Evolutionary conservation across 2,888 invertebrate species (phyloP).

Genomic region (Celastrina argiolus): DNA sequence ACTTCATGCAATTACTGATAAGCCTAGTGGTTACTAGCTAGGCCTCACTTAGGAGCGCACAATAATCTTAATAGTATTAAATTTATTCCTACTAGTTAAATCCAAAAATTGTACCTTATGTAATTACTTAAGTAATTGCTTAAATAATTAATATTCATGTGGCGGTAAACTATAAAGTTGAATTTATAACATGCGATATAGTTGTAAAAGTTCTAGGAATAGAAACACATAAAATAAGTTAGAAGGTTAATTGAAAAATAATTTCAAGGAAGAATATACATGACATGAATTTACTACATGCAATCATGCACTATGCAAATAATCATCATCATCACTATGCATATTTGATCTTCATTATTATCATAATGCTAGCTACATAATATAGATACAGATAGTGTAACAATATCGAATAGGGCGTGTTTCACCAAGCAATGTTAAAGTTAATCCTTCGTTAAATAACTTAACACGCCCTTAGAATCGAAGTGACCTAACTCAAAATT

Average conservation of each 20-base stretch:
- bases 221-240: not conserved
- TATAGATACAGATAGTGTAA: too few relatives aligned
- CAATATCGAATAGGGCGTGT: too few relatives aligned
- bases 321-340: not conserved
- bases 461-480: too few relatives aligned
- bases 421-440: too few relatives aligned
- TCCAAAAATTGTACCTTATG: not conserved
- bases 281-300: not conserved
- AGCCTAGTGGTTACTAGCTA: not conserved
- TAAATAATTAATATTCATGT: not conserved
- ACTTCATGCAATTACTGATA: not conserved
- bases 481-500: too few relatives aligned
- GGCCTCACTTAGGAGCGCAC: too few relatives aligned
- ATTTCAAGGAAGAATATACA: not conserved
- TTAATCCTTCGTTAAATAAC: too few relatives aligned
- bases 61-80: too few relatives aligned
- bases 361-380: too few relatives aligned
- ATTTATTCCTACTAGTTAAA: not conserved
- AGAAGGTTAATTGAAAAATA: constrained; percentile 7
- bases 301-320: not conserved
- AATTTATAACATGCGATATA: constrained; percentile 17
- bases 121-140: not conserved
- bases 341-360: too few relatives aligned
- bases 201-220: constrained; percentile 1
- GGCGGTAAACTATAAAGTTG: not conserved